phyloP scores from a whole-genome alignment of 2,888 invertebrate species.

The Blastobasis lacticolella region DNA sequence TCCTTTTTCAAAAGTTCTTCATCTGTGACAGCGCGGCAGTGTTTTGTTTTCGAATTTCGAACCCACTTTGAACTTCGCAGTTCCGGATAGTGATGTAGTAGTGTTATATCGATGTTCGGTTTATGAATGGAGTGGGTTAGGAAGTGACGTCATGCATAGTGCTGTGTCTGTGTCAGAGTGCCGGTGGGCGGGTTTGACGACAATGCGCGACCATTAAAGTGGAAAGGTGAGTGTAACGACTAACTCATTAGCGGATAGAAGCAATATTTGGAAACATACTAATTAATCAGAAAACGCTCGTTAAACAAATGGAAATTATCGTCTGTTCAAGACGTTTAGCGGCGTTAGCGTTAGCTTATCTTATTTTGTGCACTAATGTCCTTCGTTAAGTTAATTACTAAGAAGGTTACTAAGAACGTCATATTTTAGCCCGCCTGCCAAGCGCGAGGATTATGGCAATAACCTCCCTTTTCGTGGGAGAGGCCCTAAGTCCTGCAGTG shows the following conservation, averaged over 20 bases:
- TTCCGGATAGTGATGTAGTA: constrained; percentile 32
- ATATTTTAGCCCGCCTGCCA: too few relatives aligned
- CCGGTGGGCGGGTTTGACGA: constrained; percentile 57
- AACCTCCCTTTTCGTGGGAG: too few relatives aligned
- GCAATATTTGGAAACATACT: constrained; percentile 29
- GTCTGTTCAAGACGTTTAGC: too few relatives aligned
- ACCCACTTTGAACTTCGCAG: constrained; percentile 8
- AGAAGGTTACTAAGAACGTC: too few relatives aligned
- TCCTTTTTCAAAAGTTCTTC: constrained; percentile 11
- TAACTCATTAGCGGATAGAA: constrained; percentile 30
- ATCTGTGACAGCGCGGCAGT: constrained; percentile 12
- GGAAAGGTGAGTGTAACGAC: constrained; percentile 60
- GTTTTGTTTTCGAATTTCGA: constrained; percentile 18
- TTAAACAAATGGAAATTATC: too few relatives aligned
- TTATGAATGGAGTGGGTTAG: constrained; percentile 66
- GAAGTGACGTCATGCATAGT: constrained; percentile 71
- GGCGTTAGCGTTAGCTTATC: too few relatives aligned
- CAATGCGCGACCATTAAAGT: constrained; percentile 67
- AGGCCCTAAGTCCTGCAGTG: too few relatives aligned
- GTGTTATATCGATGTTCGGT: constrained; percentile 39
- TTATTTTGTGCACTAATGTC: too few relatives aligned
- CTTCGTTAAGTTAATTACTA: too few relatives aligned
- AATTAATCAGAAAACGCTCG: too few relatives aligned
- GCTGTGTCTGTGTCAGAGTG: constrained; percentile 53
- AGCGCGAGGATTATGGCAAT: too few relatives aligned